Conservation (phyloP, 2,797 vertebrate species). For the Tangara arthus region DNA sequence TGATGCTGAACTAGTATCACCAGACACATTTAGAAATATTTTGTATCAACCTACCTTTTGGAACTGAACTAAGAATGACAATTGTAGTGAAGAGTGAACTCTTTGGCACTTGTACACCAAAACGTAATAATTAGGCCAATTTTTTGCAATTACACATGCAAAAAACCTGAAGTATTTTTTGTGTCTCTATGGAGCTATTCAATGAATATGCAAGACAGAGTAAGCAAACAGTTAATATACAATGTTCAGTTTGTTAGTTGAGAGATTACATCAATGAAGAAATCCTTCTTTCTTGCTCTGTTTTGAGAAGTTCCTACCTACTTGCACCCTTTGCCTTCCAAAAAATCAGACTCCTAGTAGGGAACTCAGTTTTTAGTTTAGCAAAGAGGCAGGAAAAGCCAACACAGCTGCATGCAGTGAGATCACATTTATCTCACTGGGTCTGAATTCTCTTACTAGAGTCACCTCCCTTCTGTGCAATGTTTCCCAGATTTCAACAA, state of each 20-base stretch:
- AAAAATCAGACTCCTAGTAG: background rate
- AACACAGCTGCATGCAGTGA: slow-evolving; percentile 54
- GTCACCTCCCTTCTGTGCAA: slow-evolving; percentile 50
- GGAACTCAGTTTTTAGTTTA: background rate
- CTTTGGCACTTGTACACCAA: background rate
- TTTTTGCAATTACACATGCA: background rate
- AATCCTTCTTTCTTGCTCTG: background rate
- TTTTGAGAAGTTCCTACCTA: background rate
- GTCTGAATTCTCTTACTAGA: background rate
- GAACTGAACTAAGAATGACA: background rate
- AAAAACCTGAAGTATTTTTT: background rate
- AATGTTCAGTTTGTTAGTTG: background rate
- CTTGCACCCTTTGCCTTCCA: background rate
- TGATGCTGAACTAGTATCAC: background rate
- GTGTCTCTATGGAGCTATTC: background rate
- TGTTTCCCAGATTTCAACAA: slow-evolving; percentile 5
- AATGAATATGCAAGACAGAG: background rate
- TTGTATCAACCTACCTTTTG: background rate
- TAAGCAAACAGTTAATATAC: background rate
- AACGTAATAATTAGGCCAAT: background rate
- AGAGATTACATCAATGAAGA: background rate
- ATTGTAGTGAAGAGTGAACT: background rate
- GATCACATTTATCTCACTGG: slow-evolving; percentile 60
- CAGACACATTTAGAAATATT: background rate
- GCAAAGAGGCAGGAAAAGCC: slow-evolving; percentile 36